Base-by-base conservation (phyloP, 92 coral and sea anemone species). In the Epizoanthus ramosus region DNA sequence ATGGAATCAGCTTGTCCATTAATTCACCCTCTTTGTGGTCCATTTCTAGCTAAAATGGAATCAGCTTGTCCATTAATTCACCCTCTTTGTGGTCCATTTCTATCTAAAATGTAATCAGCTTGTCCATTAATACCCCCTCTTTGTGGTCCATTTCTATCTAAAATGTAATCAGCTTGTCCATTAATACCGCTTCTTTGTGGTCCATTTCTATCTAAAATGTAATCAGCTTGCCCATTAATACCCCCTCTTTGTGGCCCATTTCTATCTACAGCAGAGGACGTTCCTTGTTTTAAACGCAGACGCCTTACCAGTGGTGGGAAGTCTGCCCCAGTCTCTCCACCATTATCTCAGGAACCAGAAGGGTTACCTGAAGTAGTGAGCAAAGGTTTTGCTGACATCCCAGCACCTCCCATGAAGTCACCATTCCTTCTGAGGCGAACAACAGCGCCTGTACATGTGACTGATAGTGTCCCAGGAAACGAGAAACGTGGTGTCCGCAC, bases 351-450 rank as follows among this genome's bases (percentile, higher is more conserved):
- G 7, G 57, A 85, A 14, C 90, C 93, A 21, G 87, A 86, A 73
- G 94, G 92, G 1, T 80, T 88, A 28, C 89, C 89, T 6, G 92
- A 93, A 28, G 90, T 85, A 2, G 97, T 90, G n/a, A 90, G 84
- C 14, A 87, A 88, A 76, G 97, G 93, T 4, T 92, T 87, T 41
- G 87, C 91, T 13, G 87, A 83, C 72, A 85, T 90, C 59, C 97
- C 97, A 17, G 87, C 41, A 5, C 85, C 87, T 28, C 91, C 92
- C 3, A 71, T 92, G 19, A 84, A 81, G 63, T 92, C 95, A 18
- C 95, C 95, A 0, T 92, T 92, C 53, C 80, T 92, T 69, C 86
- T 92, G 7, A 86, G 95, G 25, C 83, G 96, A 31, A 75, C 94
- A 2, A 86, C 93, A 14, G 88, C 93, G n/a, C 84, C 63, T 14